Evolutionary conservation across 2,888 invertebrate genomes (phyloP).

Genomic region (Laspeyria flexula): DNA sequence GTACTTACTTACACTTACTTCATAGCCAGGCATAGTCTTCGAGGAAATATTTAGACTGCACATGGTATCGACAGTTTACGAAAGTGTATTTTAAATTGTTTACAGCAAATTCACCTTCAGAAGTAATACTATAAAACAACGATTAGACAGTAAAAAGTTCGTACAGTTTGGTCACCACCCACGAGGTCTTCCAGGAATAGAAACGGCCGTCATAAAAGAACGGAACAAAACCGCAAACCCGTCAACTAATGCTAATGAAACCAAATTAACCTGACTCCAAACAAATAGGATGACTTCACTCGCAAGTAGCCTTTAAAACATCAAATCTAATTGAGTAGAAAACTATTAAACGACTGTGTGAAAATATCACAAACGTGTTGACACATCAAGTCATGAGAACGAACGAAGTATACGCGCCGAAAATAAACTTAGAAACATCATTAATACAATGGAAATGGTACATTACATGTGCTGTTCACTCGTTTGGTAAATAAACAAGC

Average conservation of each 20-base stretch:
- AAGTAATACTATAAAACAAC: conserved; percentile 61
- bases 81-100: conserved; percentile 25
- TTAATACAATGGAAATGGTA: conserved; percentile 56
- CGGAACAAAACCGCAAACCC: conserved; percentile 67
- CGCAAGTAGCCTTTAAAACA: conserved; percentile 26
- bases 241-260: conserved; percentile 67
- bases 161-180: conserved; percentile 68
- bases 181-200: conserved; percentile 71
- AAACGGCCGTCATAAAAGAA: conserved; percentile 66
- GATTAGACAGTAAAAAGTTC: conserved; percentile 63
- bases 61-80: not conserved
- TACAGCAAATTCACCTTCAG: conserved; percentile 44
- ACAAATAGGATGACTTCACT: conserved; percentile 58
- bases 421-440: conserved; percentile 67
- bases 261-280: conserved; percentile 62
- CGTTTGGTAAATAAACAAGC: conserved; percentile 55
- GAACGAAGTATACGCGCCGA: conserved; percentile 58
- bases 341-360: conserved; percentile 33
- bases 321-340: conserved; percentile 25
- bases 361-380: conserved; percentile 46
- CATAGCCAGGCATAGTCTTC: not conserved
- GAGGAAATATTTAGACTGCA: not conserved
- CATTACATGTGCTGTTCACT: conserved; percentile 29
- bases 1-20: not conserved
- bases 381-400: conserved; percentile 55